These are phyloP conservation scores for Choloepus didactylus DNA, from an alignment of 2,797 vertebrate genomes.

Conservation along the genomic window DNA sequence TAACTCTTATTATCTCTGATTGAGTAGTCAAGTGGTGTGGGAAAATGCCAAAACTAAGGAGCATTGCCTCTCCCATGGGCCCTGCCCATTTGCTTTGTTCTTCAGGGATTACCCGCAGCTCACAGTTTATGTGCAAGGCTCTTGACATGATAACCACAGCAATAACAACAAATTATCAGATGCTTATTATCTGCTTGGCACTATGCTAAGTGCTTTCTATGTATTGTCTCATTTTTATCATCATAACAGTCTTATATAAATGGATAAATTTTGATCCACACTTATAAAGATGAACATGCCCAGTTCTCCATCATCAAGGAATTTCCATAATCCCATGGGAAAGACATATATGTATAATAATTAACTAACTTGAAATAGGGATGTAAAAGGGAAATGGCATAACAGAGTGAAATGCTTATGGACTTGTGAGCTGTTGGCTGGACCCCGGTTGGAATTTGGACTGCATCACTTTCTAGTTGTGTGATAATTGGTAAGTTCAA, in stretches of 20 bases:
- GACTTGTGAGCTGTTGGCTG: not conserved
- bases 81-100: not conserved
- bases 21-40: not conserved
- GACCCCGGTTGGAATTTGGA: not conserved
- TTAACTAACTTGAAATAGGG: not conserved
- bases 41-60: not conserved
- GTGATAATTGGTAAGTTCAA: not conserved
- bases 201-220: not conserved
- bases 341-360: not conserved
- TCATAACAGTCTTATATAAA: not conserved
- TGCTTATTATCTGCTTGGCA: not conserved
- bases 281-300: slow-evolving; percentile 14
- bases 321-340: not conserved
- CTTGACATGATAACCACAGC: not conserved
- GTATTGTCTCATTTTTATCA: not conserved
- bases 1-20: not conserved
- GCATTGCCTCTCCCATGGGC: not conserved
- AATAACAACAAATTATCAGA: not conserved
- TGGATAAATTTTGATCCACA: not conserved
- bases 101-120: not conserved
- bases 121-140: not conserved
- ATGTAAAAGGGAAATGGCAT: not conserved
- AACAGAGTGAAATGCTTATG: not conserved
- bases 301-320: not conserved
- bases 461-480: not conserved